Conservation (phyloP, 2,797 vertebrate genomes). For the Smutsia gigantea region DNA sequence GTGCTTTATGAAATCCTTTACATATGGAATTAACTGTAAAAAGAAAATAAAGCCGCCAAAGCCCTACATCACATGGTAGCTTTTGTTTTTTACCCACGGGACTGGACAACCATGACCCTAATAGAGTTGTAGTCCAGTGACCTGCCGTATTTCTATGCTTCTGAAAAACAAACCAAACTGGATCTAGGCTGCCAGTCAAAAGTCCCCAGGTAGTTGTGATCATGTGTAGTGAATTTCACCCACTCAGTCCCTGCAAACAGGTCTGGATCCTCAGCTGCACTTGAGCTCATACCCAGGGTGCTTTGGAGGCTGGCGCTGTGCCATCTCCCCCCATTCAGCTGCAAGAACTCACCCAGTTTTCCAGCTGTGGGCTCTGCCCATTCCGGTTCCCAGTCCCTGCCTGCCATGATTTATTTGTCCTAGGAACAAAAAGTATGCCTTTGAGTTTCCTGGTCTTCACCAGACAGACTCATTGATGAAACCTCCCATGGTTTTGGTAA, state of each 20-base stretch:
- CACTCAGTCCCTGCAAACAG: neutral
- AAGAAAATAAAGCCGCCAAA: conserved; percentile 88
- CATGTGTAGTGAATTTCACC: neutral
- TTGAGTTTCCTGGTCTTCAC: neutral
- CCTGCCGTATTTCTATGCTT: neutral
- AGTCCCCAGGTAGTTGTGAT: neutral
- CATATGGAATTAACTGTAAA: conserved; percentile 91
- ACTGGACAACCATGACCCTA: neutral
- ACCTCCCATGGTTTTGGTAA: neutral
- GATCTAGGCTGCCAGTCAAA: neutral
- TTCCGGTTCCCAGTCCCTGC: neutral
- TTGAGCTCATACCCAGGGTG: neutral
- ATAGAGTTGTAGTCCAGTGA: neutral
- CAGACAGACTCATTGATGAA: neutral
- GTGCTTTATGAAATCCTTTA: conserved; percentile 90
- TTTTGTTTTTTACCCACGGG: conserved; percentile 64
- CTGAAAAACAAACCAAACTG: neutral
- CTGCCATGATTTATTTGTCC: neutral
- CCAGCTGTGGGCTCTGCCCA: neutral
- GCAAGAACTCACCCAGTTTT: neutral
- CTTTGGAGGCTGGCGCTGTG: neutral
- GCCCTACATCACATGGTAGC: conserved; percentile 70
- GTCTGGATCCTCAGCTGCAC: neutral
- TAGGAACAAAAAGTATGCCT: neutral
- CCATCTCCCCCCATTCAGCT: neutral